Conservation (phyloP, 2,797 vertebrate genomes). For the Pseudotriccus pelzelni region DNA sequence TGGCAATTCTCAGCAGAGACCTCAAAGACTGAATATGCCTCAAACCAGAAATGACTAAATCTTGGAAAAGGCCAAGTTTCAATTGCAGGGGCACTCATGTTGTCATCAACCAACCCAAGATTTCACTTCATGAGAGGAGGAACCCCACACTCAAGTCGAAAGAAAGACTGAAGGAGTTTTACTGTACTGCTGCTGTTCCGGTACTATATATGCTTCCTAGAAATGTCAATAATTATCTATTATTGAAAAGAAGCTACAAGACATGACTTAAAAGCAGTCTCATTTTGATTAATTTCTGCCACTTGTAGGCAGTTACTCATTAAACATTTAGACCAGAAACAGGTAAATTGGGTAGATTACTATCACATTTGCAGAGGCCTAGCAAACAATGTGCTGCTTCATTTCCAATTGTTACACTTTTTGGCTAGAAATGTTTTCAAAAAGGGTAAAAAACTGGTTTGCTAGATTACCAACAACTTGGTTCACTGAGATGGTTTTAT, state of each 20-base stretch:
- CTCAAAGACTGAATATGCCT: not conserved
- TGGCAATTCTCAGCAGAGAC: not conserved
- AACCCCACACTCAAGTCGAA: not conserved
- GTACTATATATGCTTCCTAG: not conserved
- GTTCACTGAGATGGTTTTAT: not conserved
- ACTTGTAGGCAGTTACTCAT: not conserved
- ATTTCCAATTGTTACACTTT: not conserved
- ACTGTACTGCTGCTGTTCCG: not conserved
- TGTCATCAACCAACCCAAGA: not conserved
- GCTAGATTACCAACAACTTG: not conserved
- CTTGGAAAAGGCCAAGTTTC: not conserved
- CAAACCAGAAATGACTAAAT: not conserved
- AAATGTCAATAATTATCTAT: conserved; percentile 14
- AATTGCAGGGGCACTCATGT: not conserved
- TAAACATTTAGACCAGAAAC: conserved; percentile 18
- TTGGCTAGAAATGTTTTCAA: not conserved
- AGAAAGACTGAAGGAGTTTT: not conserved
- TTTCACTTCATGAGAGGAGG: not conserved
- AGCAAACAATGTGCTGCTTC: not conserved
- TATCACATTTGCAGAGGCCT: not conserved
- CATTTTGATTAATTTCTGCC: conserved; percentile 13
- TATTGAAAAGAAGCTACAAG: conserved; percentile 3
- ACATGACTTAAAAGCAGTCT: not conserved
- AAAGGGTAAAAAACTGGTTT: not conserved
- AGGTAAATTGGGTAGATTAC: not conserved